Conservation (phyloP, 2,797 vertebrate genomes). For the Anolis apletophallus region DNA sequence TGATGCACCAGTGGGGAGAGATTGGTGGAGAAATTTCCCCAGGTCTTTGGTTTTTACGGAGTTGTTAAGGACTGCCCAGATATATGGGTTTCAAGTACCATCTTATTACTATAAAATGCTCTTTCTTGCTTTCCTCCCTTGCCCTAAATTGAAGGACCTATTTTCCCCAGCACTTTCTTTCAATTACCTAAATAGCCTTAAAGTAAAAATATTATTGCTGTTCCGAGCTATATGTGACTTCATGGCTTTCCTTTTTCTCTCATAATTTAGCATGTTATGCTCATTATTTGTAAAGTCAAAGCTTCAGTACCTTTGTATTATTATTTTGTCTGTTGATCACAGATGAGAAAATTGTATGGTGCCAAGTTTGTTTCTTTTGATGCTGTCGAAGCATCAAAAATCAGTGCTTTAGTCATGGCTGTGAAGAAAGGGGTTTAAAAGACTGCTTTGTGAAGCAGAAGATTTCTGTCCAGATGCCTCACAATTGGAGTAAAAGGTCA, state of each 20-base stretch:
- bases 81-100: conserved; percentile 20
- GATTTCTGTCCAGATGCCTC: conserved; percentile 16
- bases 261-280: conserved; percentile 64
- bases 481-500: conserved; percentile 33
- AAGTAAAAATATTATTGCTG: conserved; percentile 53
- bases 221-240: conserved; percentile 61
- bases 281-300: conserved; percentile 60
- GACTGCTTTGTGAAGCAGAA: conserved; percentile 1
- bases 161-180: conserved; percentile 65
- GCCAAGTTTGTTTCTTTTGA: conserved; percentile 51
- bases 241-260: conserved; percentile 63
- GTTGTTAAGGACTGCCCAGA: conserved; percentile 23
- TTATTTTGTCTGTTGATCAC: conserved; percentile 56
- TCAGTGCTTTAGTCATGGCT: conserved; percentile 34
- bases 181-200: conserved; percentile 60
- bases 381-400: conserved; percentile 49
- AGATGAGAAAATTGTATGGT: conserved; percentile 46
- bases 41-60: conserved; percentile 9
- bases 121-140: conserved; percentile 44
- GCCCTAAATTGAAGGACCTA: conserved; percentile 58
- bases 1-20: not conserved
- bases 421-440: conserved; percentile 24
- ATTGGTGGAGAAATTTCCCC: not conserved
- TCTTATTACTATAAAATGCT: conserved; percentile 38
- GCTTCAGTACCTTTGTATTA: conserved; percentile 45